Conservation (phyloP, 2,113 vertebrate species). For the Eulemur macaco region DNA sequence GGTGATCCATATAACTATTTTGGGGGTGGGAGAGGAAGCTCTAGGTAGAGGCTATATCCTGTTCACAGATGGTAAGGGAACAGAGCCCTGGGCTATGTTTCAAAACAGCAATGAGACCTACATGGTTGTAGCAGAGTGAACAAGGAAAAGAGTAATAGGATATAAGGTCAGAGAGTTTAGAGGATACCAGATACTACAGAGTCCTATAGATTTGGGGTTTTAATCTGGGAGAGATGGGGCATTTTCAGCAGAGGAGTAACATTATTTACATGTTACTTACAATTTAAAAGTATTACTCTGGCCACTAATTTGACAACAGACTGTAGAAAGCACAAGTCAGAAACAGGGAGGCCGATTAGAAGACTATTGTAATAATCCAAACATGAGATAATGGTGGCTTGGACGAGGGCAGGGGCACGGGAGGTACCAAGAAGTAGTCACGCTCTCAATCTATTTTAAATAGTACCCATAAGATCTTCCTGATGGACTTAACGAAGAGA, state of each 20-base stretch:
- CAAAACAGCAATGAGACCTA: neutral
- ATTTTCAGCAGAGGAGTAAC: neutral
- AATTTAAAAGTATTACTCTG: neutral
- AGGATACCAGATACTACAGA: neutral
- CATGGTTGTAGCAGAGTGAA: neutral
- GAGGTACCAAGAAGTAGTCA: neutral
- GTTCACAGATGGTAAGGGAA: neutral
- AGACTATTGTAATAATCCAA: neutral
- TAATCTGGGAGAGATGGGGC: neutral
- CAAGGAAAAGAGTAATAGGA: neutral
- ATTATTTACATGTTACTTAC: neutral
- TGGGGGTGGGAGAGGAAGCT: neutral
- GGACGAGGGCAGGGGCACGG: neutral
- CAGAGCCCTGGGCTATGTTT: neutral
- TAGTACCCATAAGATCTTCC: neutral
- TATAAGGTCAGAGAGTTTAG: neutral
- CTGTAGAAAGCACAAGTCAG: neutral
- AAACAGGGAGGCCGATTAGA: neutral
- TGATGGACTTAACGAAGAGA: neutral
- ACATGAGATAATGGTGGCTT: neutral
- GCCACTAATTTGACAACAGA: neutral
- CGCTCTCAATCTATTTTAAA: neutral
- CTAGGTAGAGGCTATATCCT: neutral
- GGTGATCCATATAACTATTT: neutral
- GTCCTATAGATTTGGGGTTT: neutral